Base-by-base conservation (phyloP, 2,113 vertebrate genomes). In the Herpailurus yagouaroundi region DNA sequence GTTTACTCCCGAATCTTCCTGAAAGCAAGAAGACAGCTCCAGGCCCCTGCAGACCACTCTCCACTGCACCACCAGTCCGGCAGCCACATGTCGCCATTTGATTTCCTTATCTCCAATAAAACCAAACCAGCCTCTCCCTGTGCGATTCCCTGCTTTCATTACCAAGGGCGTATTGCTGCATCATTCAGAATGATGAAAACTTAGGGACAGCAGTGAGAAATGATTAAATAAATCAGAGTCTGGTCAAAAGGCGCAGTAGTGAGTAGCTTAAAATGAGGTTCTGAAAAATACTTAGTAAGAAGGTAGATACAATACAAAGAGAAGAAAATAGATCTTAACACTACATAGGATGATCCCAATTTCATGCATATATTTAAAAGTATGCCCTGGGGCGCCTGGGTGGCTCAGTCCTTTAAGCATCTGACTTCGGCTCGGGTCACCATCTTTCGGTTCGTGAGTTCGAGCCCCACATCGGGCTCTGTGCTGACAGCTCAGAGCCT, bases 131-230 rank as follows among this genome's bases (percentile, higher is more conserved):
- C 19, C n/a, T 82, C 87, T 38, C 79, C 60, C 91, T 9, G 27
- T 7, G 1, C 1, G 3, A 29, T 76, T 79, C 83, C 79, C 4
- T 10, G 69, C 76, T 94, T 81, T 66, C 69, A 91, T 97, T 92
- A 95, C 84, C 50, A 4, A 88, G 76, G 55, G 38, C 94, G 92
- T 80, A 90, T 94, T 33, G 76, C 93, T 2, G 29, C 45, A 31
- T 95, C 76, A 14, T 87, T 95, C 64, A 2, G 21, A 94, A 91
- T 92, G 76, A 95, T 94, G 87, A 96, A 69, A 79, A 96, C 92
- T 73, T 80, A 48, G 64, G 83, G 92, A 50, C 79, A 87, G 52
- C 69, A 63, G 25, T 11, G 48, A 84, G 57, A 74, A 63, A 55
- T 81, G 89, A 96, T 91, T 76, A 60, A 76, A 52, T 94, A 88